A percentile compares a stretch with the other conserved stretches of the same genome.
phyloP scores from a whole-genome alignment of 1,140 invertebrate species.

The Phenacoccus solenopsis region DNA sequence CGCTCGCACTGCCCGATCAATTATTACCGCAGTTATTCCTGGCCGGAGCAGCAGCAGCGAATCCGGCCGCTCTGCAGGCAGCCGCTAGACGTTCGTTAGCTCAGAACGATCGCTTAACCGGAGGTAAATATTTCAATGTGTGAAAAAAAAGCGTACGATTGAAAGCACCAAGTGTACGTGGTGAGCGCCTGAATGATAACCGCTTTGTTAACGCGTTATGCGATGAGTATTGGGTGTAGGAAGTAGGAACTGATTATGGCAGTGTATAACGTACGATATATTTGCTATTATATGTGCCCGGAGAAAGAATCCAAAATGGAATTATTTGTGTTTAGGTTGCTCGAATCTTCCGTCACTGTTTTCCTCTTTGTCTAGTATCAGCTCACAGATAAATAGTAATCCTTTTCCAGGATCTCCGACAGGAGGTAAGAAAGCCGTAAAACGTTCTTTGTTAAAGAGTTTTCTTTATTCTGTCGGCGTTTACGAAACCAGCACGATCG shows the following conservation, averaged over 20 bases:
- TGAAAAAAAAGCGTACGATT: too few species aligned
- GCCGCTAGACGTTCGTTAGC: slow-evolving; percentile 29
- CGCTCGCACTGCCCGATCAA: slow-evolving; percentile 36
- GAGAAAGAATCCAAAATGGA: neutral
- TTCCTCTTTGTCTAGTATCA: slow-evolving; percentile 1
- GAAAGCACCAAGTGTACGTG: neutral
- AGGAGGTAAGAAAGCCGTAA: neutral
- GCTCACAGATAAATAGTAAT: slow-evolving; percentile 2
- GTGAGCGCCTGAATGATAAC: neutral
- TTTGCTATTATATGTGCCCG: too few species aligned
- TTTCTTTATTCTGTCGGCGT: neutral
- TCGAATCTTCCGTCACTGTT: slow-evolving; percentile 1
- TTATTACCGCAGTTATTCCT: slow-evolving; percentile 50
- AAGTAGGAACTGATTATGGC: too few species aligned
- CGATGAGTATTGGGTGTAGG: too few species aligned
- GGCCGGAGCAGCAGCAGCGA: slow-evolving; percentile 48
- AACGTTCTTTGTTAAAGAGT: neutral
- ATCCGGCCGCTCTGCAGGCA: slow-evolving; percentile 23
- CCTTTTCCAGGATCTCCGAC: neutral
- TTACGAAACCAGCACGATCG: neutral
- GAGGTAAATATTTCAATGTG: too few species aligned
- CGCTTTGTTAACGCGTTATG: neutral
- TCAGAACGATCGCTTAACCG: neutral
- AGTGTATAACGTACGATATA: too few species aligned
- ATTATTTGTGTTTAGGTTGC: neutral